These are phyloP conservation scores for Sylvia borin DNA, from an alignment of 2,797 vertebrate genomes.

Conservation along the genomic window DNA sequence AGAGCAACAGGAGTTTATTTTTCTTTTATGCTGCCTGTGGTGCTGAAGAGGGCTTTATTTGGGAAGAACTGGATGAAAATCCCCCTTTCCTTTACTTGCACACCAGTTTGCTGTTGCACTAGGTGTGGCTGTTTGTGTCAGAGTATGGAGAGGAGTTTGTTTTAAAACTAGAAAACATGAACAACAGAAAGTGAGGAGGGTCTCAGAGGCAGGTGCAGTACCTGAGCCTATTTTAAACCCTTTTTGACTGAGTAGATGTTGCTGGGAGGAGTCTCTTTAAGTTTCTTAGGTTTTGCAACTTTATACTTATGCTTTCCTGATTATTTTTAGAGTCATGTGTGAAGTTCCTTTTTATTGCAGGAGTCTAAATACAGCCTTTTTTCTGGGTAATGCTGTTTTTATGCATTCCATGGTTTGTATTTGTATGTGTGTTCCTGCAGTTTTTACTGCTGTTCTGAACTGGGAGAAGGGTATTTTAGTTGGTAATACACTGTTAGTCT, in stretches of 20 bases:
- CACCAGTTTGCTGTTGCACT: not conserved
- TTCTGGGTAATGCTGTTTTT: not conserved
- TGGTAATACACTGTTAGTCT: not conserved
- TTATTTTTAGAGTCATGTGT: not conserved
- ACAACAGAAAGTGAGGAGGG: not conserved
- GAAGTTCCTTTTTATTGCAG: not conserved
- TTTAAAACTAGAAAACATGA: not conserved
- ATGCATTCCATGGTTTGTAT: not conserved
- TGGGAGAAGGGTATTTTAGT: not conserved
- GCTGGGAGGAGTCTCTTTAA: not conserved
- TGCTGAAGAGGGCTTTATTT: not conserved
- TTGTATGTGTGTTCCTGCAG: not conserved
- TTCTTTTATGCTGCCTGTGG: not conserved
- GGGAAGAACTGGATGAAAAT: not conserved
- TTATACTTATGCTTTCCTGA: not conserved
- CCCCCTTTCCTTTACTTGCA: not conserved
- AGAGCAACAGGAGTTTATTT: not conserved
- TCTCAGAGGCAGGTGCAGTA: slow-evolving; percentile 1
- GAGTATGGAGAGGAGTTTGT: not conserved
- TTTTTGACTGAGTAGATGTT: not conserved
- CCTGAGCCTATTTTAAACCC: not conserved
- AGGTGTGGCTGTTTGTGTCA: not conserved
- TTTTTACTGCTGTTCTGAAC: not conserved
- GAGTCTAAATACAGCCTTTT: not conserved
- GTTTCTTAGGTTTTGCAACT: not conserved